Evolutionary conservation across 2,797 vertebrate species (phyloP).

Genomic region (Cyclura pinguis): DNA sequence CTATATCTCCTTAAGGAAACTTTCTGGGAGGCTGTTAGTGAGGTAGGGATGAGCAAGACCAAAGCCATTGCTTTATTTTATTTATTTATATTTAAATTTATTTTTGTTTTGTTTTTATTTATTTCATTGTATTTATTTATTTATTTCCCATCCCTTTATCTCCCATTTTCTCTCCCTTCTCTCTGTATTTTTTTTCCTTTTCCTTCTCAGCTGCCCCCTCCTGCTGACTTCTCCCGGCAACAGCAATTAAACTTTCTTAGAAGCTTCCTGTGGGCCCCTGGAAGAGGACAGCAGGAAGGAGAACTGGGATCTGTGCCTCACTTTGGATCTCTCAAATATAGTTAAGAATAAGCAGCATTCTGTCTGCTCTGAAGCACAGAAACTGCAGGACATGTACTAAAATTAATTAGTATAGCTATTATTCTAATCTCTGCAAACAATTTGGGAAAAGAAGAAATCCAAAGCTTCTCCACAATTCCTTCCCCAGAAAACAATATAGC

Average conservation of each 20-base stretch:
- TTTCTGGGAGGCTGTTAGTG: too few species aligned
- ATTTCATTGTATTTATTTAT: too few species aligned
- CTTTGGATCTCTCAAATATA: background rate
- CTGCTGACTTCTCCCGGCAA: background rate
- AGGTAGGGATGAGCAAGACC: too few species aligned
- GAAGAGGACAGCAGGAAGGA: background rate
- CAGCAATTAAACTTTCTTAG: background rate
- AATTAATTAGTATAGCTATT: background rate
- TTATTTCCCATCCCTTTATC: background rate
- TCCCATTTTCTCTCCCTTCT: background rate
- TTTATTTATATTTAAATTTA: too few species aligned
- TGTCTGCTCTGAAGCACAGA: background rate
- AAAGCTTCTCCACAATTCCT: background rate
- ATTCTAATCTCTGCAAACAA: background rate
- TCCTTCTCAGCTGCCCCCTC: too few species aligned
- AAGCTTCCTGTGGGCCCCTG: background rate
- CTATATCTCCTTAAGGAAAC: background rate
- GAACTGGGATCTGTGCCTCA: background rate
- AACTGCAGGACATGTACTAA: background rate
- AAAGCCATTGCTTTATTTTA: background rate
- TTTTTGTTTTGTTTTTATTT: too few species aligned
- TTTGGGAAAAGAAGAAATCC: background rate
- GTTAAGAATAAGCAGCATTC: background rate
- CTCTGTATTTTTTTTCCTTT: background rate
- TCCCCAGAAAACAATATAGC: background rate